These are phyloP conservation scores for Physeter macrocephalus DNA, from an alignment of 2,113 vertebrate genomes.

Conservation along the genomic window DNA sequence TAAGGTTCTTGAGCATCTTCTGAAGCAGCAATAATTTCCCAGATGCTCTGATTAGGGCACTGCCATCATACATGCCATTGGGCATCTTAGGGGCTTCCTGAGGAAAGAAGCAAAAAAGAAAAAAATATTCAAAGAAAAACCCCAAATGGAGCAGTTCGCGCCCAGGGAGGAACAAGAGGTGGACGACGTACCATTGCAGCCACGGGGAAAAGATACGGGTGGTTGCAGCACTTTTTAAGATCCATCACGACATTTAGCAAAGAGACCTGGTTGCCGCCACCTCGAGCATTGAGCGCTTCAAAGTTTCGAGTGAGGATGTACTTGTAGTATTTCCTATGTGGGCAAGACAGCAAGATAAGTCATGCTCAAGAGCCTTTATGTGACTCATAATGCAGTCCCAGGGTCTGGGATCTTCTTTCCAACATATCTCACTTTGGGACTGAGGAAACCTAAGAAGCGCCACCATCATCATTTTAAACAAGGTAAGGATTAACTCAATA, in stretches of 20 bases:
- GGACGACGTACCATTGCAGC: constrained; percentile 88
- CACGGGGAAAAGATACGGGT: constrained; percentile 97
- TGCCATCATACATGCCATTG: constrained; percentile 98
- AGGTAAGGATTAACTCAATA: neutral
- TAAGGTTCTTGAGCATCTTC: constrained; percentile 97
- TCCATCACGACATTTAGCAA: constrained; percentile 98
- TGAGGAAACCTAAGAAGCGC: neutral
- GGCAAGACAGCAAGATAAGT: neutral
- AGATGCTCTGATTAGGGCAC: constrained; percentile 91
- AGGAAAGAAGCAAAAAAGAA: neutral
- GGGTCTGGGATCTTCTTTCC: neutral
- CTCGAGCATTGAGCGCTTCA: constrained; percentile 94
- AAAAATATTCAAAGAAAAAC: neutral
- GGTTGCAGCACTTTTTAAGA: constrained; percentile 98
- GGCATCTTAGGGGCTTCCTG: constrained; percentile 99
- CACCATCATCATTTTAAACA: neutral
- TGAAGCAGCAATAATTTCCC: constrained; percentile 93
- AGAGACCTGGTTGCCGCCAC: constrained; percentile 97
- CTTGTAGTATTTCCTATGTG: constrained; percentile 95
- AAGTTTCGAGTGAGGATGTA: constrained; percentile 98
- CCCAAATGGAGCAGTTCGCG: neutral
- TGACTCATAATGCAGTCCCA: neutral
- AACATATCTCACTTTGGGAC: neutral
- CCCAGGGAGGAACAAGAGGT: too few relatives aligned
- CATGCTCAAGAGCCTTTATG: neutral